phyloP scores from a whole-genome alignment of 1,140 invertebrate species.

The Pygmarrhopalites habei region DNA sequence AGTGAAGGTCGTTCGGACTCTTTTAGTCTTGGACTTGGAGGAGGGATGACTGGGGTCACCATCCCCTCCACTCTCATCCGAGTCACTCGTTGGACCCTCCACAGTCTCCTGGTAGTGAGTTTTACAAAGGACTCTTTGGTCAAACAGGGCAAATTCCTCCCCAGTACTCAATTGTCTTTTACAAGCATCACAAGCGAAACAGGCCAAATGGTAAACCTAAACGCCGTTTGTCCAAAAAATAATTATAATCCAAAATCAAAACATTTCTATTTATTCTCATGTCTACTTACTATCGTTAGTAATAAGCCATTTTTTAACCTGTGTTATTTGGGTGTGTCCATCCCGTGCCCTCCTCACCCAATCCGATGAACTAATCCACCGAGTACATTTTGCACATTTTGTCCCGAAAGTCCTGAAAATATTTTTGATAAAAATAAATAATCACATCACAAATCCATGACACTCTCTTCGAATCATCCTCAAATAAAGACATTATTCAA shows the following conservation, averaged over 20 bases:
- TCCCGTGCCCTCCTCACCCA: conserved; percentile 76
- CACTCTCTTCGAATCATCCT: no score
- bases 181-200: conserved; percentile 64
- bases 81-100: conserved; percentile 54
- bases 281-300: no score
- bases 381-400: conserved; percentile 91
- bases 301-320: no score
- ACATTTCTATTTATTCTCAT: no score
- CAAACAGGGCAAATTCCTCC: conserved; percentile 93
- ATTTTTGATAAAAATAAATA: no score
- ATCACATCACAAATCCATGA: no score
- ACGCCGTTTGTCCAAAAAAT: conserved; percentile 61
- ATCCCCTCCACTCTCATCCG: conserved; percentile 31
- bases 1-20: conserved; percentile 61
- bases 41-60: conserved; percentile 28
- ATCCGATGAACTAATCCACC: conserved; percentile 85
- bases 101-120: conserved; percentile 90
- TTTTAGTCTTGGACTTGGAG: conserved; percentile 51
- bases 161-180: conserved; percentile 93
- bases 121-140: conserved; percentile 58
- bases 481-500: no score
- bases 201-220: conserved; percentile 87
- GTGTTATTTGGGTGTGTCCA: conserved; percentile 8
- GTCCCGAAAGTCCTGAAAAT: conserved; percentile 86
- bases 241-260: no score